Conservation (phyloP, 2,888 invertebrate species). For the Molorchus minor region DNA sequence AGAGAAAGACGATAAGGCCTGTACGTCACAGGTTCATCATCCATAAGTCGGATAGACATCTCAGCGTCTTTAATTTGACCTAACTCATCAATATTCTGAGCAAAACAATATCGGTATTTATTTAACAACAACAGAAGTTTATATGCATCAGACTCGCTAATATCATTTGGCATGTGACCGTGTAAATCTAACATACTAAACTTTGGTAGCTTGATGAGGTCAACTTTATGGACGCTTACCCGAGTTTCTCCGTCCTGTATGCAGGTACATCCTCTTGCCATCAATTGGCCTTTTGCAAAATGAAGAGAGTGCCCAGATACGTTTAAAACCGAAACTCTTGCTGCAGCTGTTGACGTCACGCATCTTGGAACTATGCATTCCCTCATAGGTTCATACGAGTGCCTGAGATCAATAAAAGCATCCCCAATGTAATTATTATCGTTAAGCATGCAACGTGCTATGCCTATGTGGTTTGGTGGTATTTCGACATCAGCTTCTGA, state of each 20-base stretch:
- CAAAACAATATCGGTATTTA: slow-evolving; percentile 20
- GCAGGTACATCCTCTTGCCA: slow-evolving; percentile 6
- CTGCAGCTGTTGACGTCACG: neutral
- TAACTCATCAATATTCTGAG: slow-evolving; percentile 4
- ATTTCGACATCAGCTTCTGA: too few species aligned
- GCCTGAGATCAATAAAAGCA: too few species aligned
- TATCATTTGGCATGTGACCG: neutral
- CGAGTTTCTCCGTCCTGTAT: neutral
- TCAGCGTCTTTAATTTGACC: slow-evolving; percentile 3
- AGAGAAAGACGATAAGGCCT: slow-evolving; percentile 16
- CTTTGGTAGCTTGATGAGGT: slow-evolving; percentile 3
- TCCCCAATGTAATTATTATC: too few species aligned
- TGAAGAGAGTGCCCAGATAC: neutral
- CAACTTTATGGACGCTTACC: slow-evolving; percentile 8
- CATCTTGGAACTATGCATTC: too few species aligned
- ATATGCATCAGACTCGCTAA: too few species aligned
- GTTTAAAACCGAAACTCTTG: neutral
- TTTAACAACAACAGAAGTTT: slow-evolving; percentile 2
- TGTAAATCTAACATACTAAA: neutral
- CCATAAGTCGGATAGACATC: slow-evolving; percentile 8
- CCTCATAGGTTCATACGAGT: too few species aligned
- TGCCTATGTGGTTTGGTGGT: too few species aligned
- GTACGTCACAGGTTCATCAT: slow-evolving; percentile 15
- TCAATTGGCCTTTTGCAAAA: neutral
- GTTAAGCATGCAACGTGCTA: too few species aligned